Evolutionary conservation across 2,113 vertebrate genomes (phyloP), one percentile per base, ranked within the genome.

Genomic region (Lamprologus lemairii): DNA sequence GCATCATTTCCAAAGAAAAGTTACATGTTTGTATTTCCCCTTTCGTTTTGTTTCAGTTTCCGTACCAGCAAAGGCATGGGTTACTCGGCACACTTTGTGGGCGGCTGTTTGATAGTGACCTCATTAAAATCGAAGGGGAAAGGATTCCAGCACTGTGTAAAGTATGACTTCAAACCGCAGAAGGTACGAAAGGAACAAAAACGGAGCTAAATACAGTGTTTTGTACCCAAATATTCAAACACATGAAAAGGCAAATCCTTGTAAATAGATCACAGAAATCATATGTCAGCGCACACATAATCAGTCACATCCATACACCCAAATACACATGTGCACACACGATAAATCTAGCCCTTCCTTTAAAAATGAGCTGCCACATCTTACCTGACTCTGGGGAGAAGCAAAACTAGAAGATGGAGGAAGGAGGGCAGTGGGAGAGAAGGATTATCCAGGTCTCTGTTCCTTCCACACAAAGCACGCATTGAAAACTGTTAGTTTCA

Each of bases 141-240:
- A 97, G 98, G 98, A 86, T 99, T 99, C 95, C 98, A 99, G 96
- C 99, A 99, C 80, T 99, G 98, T 94, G 98, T 99, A 85, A 99
- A 99, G 94, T 99, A 98, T 83, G 99, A 99, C 96, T 99, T 99
- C 96, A 99, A 99, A 90, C 98, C 99, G 28, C 98, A 99, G 91
- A 99, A 99, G 98, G 99, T 99, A 95, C 1, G 79, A 83, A 68
- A 57, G 16, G 13, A 60, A 65, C 19, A 3, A 51, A 40, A 63
- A 58, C 4, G 2, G 21, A 33, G 33, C 57, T 26, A n/a, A 82
- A 33, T 17, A 55, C 68, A 37, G 40, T 21, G 54, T 68, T 75
- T n/a, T 42, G 68, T 81, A 71, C 80, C 26, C 55, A 57, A 60
- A 83, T 65, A n/a, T 37, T 81, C 28, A 28, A 63, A 26, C 60